A percentile compares a stretch with the other conserved stretches of the same genome.
phyloP scores from a whole-genome alignment of 2,113 vertebrate species.

The Arvicanthis niloticus region DNA sequence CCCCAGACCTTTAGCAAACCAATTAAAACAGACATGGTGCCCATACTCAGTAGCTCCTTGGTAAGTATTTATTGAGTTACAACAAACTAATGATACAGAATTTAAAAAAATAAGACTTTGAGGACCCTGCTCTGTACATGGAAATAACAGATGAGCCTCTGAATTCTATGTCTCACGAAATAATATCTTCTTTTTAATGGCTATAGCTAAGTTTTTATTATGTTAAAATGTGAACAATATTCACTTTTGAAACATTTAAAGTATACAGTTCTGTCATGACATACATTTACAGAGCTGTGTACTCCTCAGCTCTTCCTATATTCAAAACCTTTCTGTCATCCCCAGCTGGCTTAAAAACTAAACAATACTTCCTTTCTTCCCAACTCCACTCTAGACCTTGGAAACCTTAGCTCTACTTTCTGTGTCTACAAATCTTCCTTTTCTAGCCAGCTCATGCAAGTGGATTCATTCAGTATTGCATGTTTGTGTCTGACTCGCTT shows the following conservation, averaged over 20 bases:
- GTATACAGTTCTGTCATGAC: not conserved
- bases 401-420: not conserved
- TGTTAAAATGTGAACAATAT: not conserved
- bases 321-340: not conserved
- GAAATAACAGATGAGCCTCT: not conserved
- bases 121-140: not conserved
- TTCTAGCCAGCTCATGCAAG: not conserved
- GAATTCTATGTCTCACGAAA: not conserved
- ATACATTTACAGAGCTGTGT: not conserved
- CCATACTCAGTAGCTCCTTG: not conserved
- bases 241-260: conserved; percentile 25
- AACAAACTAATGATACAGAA: not conserved
- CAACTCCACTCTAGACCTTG: not conserved
- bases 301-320: not conserved
- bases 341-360: not conserved
- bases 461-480: not conserved
- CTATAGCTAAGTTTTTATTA: conserved; percentile 2
- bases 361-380: not conserved
- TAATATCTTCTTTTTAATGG: not conserved
- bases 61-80: not conserved
- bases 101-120: conserved; percentile 18
- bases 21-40: not conserved
- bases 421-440: not conserved
- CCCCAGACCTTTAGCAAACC: not conserved
- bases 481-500: not conserved